phyloP scores from a whole-genome alignment of 2,888 invertebrate genomes.

The Sycophila texana region DNA sequence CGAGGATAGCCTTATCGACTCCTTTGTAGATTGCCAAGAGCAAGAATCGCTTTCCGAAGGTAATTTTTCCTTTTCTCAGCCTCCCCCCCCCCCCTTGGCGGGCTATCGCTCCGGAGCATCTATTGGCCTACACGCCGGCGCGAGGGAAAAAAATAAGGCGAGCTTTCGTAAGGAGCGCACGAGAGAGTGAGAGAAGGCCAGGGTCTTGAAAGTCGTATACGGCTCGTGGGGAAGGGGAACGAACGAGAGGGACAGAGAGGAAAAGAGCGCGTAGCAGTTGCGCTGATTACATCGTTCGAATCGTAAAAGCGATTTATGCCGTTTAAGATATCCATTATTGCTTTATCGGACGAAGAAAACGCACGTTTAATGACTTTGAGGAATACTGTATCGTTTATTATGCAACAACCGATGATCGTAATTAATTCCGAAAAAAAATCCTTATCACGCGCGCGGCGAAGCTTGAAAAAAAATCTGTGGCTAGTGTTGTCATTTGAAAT shows the following conservation, averaged over 20 bases:
- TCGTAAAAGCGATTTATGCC: slow-evolving; percentile 52
- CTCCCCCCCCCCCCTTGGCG: not conserved
- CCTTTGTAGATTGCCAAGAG: slow-evolving; percentile 40
- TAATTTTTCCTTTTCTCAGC: not conserved
- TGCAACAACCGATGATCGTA: slow-evolving; percentile 41
- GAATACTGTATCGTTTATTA: slow-evolving; percentile 25
- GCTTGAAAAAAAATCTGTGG: not conserved
- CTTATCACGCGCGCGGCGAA: not conserved
- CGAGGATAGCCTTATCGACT: slow-evolving; percentile 45
- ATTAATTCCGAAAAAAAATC: slow-evolving; percentile 23
- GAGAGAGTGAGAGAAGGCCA: not conserved
- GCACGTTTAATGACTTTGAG: slow-evolving; percentile 33
- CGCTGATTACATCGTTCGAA: slow-evolving; percentile 39
- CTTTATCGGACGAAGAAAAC: slow-evolving; percentile 42
- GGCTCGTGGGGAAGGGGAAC: not conserved
- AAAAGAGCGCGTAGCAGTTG: slow-evolving; percentile 1
- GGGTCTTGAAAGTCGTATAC: not conserved
- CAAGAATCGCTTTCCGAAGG: slow-evolving; percentile 28
- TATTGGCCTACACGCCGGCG: slow-evolving; percentile 13
- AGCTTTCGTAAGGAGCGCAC: not conserved
- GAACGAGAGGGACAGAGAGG: not conserved
- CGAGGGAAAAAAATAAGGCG: slow-evolving; percentile 17
- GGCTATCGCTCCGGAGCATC: slow-evolving; percentile 23
- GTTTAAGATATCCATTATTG: slow-evolving; percentile 49
- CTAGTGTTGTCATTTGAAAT: not conserved